Evolutionary conservation across 2,888 invertebrate species (phyloP).

Genomic region (Myopa tessellatipennis): DNA sequence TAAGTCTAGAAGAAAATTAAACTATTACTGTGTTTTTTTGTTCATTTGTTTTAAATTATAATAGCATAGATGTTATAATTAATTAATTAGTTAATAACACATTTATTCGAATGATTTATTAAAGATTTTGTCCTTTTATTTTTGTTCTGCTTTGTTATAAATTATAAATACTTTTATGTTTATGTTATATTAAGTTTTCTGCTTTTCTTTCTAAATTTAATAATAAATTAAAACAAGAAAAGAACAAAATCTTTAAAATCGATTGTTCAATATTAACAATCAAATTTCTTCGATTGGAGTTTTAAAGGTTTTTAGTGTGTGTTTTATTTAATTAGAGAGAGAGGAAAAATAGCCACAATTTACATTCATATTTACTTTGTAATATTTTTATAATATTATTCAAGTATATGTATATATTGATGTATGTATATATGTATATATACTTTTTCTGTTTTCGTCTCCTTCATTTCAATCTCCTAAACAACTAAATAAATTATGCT

Average conservation of each 20-base stretch:
- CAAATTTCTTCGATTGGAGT: conserved; percentile 9
- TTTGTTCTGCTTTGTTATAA: conserved; percentile 17
- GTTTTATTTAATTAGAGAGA: conserved; percentile 2
- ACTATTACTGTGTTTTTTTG: conserved; percentile 47
- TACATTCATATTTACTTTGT: conserved; percentile 47
- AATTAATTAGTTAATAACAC: conserved; percentile 27
- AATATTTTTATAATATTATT: too few relatives aligned
- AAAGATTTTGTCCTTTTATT: conserved; percentile 22
- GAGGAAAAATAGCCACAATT: conserved; percentile 54
- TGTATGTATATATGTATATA: conserved; percentile 9
- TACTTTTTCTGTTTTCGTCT: conserved; percentile 11
- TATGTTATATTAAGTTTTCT: background rate
- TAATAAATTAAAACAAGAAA: background rate
- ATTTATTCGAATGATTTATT: background rate
- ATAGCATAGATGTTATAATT: conserved; percentile 38
- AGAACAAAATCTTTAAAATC: conserved; percentile 6
- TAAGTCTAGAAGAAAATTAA: conserved; percentile 56
- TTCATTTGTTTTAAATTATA: conserved; percentile 37
- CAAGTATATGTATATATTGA: background rate
- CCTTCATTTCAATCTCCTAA: conserved; percentile 42
- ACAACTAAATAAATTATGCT: conserved; percentile 32
- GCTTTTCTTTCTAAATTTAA: background rate
- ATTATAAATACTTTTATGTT: conserved; percentile 3
- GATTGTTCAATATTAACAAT: background rate
- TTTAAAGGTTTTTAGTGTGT: background rate